Conservation (phyloP, 2,113 vertebrate species). For the Eudyptes chrysolophus region DNA sequence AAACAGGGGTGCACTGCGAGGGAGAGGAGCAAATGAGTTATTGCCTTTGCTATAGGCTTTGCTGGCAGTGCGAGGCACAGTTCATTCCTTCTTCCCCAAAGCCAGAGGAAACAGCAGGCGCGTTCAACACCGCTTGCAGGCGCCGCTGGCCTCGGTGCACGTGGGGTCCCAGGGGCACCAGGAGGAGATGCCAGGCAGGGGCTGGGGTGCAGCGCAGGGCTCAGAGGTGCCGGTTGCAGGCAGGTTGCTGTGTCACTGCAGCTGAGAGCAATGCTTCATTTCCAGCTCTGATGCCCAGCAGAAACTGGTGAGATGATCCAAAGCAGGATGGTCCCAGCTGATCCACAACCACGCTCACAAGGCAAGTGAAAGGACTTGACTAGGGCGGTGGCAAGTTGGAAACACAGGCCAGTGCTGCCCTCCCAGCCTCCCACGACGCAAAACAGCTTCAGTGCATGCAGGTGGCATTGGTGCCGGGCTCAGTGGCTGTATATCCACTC, state of each 20-base stretch:
- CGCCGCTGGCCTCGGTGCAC: rapidly evolving
- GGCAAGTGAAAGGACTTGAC: not conserved
- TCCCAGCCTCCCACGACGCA: rapidly evolving
- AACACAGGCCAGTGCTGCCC: not conserved
- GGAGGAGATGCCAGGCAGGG: not conserved
- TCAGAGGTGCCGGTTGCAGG: not conserved
- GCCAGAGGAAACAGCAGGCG: not conserved
- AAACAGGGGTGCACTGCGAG: not conserved
- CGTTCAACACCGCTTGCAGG: not conserved
- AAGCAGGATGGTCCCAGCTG: not conserved
- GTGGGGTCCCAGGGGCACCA: rapidly evolving
- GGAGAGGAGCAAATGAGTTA: not conserved
- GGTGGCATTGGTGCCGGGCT: not conserved
- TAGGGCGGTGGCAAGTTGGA: not conserved
- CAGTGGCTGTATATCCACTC: not conserved
- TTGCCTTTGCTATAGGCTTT: not conserved
- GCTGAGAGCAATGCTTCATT: rapidly evolving
- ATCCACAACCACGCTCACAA: not conserved
- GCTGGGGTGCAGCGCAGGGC: not conserved
- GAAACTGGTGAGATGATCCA: not conserved
- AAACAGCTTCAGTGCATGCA: rapidly evolving
- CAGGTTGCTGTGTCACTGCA: not conserved
- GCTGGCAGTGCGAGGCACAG: rapidly evolving
- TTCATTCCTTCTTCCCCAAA: not conserved
- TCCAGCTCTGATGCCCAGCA: not conserved